phyloP scores from a whole-genome alignment of 2,113 vertebrate genomes.

The Clarias magur region DNA sequence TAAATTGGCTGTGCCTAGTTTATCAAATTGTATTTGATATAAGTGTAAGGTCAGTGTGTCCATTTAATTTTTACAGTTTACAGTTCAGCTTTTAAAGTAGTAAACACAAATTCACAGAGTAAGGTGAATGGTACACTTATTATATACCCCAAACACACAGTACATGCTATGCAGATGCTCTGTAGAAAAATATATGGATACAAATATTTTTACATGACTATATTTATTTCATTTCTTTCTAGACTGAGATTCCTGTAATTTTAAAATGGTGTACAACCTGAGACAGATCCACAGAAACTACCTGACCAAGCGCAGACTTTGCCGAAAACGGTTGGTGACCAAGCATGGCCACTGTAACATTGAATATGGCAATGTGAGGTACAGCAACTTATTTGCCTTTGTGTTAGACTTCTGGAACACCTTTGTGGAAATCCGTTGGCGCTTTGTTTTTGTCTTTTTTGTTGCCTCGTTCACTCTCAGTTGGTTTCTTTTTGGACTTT shows the following conservation, averaged over 20 bases:
- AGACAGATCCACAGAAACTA: conserved; percentile 20
- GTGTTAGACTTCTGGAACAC: conserved; percentile 37
- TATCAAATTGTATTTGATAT: not conserved
- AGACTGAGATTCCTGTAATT: not conserved
- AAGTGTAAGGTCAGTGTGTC: not conserved
- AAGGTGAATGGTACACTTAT: not conserved
- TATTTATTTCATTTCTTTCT: not conserved
- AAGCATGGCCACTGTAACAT: conserved; percentile 43
- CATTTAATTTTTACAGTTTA: not conserved
- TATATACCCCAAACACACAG: not conserved
- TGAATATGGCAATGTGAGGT: conserved; percentile 32
- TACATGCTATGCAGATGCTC: not conserved
- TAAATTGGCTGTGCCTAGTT: not conserved
- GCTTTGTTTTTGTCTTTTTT: conserved; percentile 24
- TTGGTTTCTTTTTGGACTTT: conserved; percentile 40
- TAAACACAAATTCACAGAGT: not conserved
- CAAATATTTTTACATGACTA: not conserved
- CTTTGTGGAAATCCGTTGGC: conserved; percentile 42
- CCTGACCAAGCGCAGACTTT: not conserved
- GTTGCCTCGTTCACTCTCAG: conserved; percentile 32
- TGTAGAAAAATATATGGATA: not conserved
- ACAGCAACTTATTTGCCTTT: conserved; percentile 14
- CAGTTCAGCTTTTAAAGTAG: not conserved
- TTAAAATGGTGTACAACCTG: conserved; percentile 20
- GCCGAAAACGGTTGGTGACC: conserved; percentile 30